Conservation (phyloP, 2,797 vertebrate species). For the Mormyrus proboscirostris region DNA sequence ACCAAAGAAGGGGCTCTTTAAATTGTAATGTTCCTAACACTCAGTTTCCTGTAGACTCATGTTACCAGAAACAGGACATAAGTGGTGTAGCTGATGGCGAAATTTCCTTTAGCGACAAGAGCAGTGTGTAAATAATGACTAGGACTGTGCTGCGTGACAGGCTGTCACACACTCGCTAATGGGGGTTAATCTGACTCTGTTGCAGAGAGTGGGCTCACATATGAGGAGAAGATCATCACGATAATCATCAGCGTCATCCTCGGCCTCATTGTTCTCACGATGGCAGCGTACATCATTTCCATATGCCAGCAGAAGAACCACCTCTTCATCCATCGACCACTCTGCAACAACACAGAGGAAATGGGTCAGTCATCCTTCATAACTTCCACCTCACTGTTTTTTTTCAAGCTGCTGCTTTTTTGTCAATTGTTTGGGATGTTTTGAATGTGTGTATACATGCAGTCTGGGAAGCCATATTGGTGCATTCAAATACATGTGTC, state of each 20-base stretch:
- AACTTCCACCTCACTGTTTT: background rate
- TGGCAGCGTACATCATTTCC: constrained; percentile 28
- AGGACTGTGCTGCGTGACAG: background rate
- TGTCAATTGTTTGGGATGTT: background rate
- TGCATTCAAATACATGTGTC: background rate
- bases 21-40: background rate
- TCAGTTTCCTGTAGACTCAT: background rate
- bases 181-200: background rate
- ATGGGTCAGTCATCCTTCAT: constrained; percentile 27
- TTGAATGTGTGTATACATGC: background rate
- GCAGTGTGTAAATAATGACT: background rate
- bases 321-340: constrained; percentile 41
- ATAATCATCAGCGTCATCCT: constrained; percentile 32
- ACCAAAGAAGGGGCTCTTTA: background rate
- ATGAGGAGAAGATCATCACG: constrained; percentile 35
- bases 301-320: constrained; percentile 28
- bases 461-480: background rate
- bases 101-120: background rate
- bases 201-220: constrained; percentile 16
- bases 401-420: background rate
- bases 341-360: constrained; percentile 34
- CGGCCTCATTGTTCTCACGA: constrained; percentile 29
- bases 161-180: background rate
- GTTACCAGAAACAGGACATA: background rate
- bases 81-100: background rate